phyloP scores from a whole-genome alignment of 2,797 vertebrate genomes.

The Pseudochromis fuscus region DNA sequence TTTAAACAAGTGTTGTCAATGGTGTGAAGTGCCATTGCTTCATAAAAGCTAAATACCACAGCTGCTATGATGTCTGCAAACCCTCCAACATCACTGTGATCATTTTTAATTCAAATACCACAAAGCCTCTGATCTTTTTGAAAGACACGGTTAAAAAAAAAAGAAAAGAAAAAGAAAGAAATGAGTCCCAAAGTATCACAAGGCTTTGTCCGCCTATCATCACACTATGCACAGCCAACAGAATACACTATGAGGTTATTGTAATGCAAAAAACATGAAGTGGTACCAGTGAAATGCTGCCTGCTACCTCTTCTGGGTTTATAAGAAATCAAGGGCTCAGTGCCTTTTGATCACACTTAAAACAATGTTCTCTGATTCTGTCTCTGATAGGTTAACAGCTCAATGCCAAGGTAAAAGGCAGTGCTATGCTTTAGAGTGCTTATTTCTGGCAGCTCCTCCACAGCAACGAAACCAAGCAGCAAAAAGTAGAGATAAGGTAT shows the following conservation, averaged over 20 bases:
- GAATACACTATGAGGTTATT: constrained; percentile 31
- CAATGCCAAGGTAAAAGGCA: background rate
- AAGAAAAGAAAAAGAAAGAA: too few relatives aligned
- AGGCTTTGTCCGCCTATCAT: constrained; percentile 4
- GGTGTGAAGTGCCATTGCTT: background rate
- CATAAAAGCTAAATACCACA: background rate
- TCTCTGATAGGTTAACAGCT: background rate
- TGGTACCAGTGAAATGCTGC: constrained; percentile 10
- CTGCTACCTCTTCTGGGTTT: constrained; percentile 2
- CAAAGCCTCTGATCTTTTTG: constrained; percentile 13
- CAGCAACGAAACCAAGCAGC: background rate
- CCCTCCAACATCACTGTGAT: background rate
- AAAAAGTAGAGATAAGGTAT: background rate
- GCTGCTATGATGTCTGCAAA: constrained; percentile 16
- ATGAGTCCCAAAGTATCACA: background rate
- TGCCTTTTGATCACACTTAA: constrained; percentile 22
- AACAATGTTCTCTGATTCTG: constrained; percentile 8
- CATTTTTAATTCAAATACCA: background rate
- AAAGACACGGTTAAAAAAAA: background rate
- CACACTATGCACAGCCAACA: background rate
- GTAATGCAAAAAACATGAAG: constrained; percentile 21
- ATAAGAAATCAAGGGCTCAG: constrained; percentile 6
- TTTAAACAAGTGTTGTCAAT: constrained; percentile 14
- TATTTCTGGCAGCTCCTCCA: constrained; percentile 2
- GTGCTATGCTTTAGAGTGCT: background rate